These are phyloP conservation scores for Cossypha dichroa DNA, from an alignment of 2,797 vertebrate species.

Conservation along the genomic window DNA sequence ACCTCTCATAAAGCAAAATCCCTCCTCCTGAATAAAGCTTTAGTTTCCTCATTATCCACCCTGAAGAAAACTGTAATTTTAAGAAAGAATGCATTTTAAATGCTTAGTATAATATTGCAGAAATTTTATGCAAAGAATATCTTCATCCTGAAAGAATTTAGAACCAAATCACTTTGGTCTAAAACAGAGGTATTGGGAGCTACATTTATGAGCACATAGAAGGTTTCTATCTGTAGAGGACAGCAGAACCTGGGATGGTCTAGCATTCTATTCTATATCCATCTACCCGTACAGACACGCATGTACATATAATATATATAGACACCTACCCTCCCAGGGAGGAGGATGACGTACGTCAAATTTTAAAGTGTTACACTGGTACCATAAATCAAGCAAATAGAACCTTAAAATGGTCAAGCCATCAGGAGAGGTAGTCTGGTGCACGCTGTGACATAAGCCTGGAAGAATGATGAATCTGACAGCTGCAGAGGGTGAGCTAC, in stretches of 20 bases:
- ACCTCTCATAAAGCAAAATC: background rate
- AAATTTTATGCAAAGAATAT: background rate
- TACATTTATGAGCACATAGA: background rate
- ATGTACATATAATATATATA: background rate
- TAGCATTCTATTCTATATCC: background rate
- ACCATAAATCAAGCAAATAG: background rate
- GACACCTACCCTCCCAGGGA: background rate
- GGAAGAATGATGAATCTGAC: background rate
- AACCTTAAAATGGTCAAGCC: background rate
- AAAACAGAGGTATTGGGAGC: background rate
- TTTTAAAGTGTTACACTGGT: background rate
- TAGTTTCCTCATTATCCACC: background rate
- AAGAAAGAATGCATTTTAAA: background rate
- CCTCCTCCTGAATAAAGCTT: background rate
- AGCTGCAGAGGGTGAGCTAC: background rate
- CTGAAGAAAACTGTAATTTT: background rate
- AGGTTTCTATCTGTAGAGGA: background rate
- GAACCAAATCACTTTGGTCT: background rate
- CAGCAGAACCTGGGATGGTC: background rate
- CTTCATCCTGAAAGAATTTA: background rate
- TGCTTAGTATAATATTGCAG: background rate
- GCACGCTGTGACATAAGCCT: background rate
- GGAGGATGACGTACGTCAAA: accelerated
- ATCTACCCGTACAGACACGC: background rate
- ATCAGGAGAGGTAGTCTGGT: background rate